Base-by-base conservation (phyloP, 2,113 vertebrate species). In the Scomber scombrus region DNA sequence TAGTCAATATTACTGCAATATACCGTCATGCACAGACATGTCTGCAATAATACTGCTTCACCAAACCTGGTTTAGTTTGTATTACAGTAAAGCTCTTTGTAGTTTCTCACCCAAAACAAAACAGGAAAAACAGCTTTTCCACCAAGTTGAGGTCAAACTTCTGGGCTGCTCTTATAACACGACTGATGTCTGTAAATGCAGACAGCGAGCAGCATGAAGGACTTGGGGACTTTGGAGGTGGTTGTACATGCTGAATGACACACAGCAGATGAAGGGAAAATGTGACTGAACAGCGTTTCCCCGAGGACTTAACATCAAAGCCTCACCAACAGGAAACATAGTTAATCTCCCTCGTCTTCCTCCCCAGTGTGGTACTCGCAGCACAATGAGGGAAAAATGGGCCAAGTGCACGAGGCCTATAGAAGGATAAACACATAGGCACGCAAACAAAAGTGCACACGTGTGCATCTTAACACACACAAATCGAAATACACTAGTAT, bases 241-340 rank as follows among this genome's bases (percentile, higher is more conserved):
- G 72, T 82, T 84, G 80, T 85, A 84, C 80, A 85, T 7, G 54
- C 79, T 91, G 85, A 92, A 89, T 81, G 90, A 88, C 87, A 91
- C 40, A 61, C 80, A 85, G 80, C 68, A 91, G 85, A 84, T 85
- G 84, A 89, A 89, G 89, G 82, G 80, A 85, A 84, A 88, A 86
- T 84, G 84, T 68, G 82, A 92, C 85, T 86, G 89, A 89, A 57
- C 90, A 60, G 81, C 72, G 15, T 87, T 83, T 91, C 91, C 90
- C 89, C 54, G 71, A 83, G 87, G 91, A 93, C 83, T 86, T 63
- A 79, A 94, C 93, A 93, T 93, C 93, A 94, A 95, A 94, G 91
- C 87, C 72, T 81, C 63, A 78, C 80, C 81, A 92, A 91, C 91
- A 90, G 92, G 93, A 93, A 91, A 90, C 90, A 82, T 60, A 80